phyloP scores from a whole-genome alignment of 53 echinoderm and acorn worm species.

The Holothuria leucospilota region DNA sequence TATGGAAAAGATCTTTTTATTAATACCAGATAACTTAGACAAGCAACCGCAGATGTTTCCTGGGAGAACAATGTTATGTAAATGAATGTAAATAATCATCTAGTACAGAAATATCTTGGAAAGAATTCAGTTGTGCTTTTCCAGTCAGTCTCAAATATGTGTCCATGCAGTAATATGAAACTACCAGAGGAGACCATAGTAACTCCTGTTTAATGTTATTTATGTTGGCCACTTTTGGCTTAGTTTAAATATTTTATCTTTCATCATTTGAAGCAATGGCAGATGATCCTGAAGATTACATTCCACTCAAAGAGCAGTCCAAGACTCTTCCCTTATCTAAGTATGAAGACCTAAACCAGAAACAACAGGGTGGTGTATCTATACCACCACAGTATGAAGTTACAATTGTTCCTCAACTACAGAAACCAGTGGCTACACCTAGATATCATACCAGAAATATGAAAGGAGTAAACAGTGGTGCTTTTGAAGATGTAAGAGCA shows the following conservation, averaged over 20 bases:
- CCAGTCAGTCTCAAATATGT: no score
- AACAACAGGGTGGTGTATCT: background rate
- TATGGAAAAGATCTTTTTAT: no score
- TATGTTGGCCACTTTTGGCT: no score
- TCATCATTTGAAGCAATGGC: background rate
- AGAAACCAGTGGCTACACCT: background rate
- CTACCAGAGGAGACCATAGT: no score
- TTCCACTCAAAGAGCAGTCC: background rate
- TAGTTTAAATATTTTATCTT: background rate
- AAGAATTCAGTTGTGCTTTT: no score
- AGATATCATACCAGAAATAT: background rate
- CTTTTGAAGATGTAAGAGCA: background rate
- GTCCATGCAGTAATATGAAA: no score
- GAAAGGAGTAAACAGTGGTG: background rate
- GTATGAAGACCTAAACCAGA: background rate
- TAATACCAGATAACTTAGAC: no score
- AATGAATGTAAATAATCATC: no score
- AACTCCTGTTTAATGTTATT: no score
- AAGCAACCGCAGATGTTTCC: no score
- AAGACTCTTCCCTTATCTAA: background rate
- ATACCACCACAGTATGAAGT: background rate
- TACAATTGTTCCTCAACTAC: background rate
- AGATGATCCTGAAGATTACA: constrained; percentile 25
- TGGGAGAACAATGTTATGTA: no score
- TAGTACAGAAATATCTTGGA: no score